These are phyloP conservation scores for Diadromus collaris DNA, from an alignment of 2,888 invertebrate species.

Conservation along the genomic window DNA sequence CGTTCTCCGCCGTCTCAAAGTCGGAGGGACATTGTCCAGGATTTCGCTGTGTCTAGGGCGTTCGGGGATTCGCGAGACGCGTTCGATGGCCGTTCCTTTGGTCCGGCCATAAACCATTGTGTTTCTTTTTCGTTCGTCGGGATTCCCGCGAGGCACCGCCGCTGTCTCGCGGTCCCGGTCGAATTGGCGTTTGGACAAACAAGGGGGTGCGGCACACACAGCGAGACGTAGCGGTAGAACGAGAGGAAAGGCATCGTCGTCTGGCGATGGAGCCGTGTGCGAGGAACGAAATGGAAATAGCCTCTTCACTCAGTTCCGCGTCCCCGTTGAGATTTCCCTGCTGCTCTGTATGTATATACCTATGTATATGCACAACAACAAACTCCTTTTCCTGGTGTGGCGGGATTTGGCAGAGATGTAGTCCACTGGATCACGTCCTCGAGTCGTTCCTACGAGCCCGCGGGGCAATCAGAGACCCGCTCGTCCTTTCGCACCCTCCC, in stretches of 20 bases:
- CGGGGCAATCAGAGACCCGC: conserved; percentile 31
- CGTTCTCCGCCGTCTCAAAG: conserved; percentile 19
- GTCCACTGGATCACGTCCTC: conserved; percentile 42
- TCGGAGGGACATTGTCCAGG: conserved; percentile 31
- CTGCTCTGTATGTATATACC: not conserved
- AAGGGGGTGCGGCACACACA: not conserved
- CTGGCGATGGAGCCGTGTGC: not conserved
- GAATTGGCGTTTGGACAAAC: conserved; percentile 41
- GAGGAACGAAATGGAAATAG: conserved; percentile 50
- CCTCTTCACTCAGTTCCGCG: conserved; percentile 38
- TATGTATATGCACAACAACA: conserved; percentile 7
- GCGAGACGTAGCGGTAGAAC: conserved; percentile 2
- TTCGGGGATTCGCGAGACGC: conserved; percentile 19
- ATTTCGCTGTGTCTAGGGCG: conserved; percentile 16
- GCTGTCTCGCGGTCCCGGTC: conserved; percentile 42
- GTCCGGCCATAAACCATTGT: conserved; percentile 28
- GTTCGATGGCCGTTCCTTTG: conserved; percentile 23
- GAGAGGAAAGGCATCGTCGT: conserved; percentile 11
- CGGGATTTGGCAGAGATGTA: conserved; percentile 14
- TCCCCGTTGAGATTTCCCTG: conserved; percentile 42
- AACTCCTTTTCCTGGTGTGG: conserved; percentile 1
- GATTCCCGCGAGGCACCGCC: conserved; percentile 45
- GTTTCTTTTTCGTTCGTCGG: conserved; percentile 24
- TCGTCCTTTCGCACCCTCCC: conserved; percentile 34
- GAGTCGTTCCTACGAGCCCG: conserved; percentile 28